These are phyloP conservation scores for Agonopterix subpropinquella DNA, from an alignment of 2,888 invertebrate species.

Conservation along the genomic window DNA sequence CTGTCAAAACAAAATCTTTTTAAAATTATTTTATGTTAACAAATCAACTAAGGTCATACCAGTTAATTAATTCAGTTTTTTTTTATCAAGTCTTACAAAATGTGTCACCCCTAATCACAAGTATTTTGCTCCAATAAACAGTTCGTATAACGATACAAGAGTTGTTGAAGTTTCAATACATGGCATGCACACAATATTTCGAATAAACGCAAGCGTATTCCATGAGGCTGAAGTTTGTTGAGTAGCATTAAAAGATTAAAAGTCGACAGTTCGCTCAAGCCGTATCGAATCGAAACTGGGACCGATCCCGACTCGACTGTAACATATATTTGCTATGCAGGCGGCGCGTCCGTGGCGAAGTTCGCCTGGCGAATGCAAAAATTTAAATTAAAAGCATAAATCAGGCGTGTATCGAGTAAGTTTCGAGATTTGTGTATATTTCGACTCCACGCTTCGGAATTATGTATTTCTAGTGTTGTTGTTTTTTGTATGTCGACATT, in stretches of 20 bases:
- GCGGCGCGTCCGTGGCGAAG: slow-evolving; percentile 59
- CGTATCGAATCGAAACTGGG: slow-evolving; percentile 63
- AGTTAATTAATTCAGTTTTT: too few species aligned
- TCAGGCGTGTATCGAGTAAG: slow-evolving; percentile 73
- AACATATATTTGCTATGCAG: slow-evolving; percentile 73
- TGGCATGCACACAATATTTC: slow-evolving; percentile 17
- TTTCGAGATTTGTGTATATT: slow-evolving; percentile 69
- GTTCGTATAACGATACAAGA: not conserved
- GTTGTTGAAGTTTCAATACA: not conserved
- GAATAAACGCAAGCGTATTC: slow-evolving; percentile 42
- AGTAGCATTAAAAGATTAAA: slow-evolving; percentile 75
- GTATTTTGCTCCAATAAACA: too few species aligned
- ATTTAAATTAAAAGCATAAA: slow-evolving; percentile 78
- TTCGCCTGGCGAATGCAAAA: slow-evolving; percentile 73
- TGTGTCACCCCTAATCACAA: too few species aligned
- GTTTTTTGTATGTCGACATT: slow-evolving; percentile 16
- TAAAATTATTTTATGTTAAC: too few species aligned
- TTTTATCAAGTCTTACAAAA: too few species aligned
- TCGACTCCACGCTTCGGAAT: slow-evolving; percentile 50
- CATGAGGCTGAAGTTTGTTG: slow-evolving; percentile 55
- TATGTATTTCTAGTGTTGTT: slow-evolving; percentile 35
- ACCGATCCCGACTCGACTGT: slow-evolving; percentile 57
- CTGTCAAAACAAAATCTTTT: too few species aligned
- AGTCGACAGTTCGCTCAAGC: slow-evolving; percentile 65
- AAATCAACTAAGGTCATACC: too few species aligned